Evolutionary conservation across 2,888 invertebrate genomes (phyloP).

Genomic region (Norana najaformis): DNA sequence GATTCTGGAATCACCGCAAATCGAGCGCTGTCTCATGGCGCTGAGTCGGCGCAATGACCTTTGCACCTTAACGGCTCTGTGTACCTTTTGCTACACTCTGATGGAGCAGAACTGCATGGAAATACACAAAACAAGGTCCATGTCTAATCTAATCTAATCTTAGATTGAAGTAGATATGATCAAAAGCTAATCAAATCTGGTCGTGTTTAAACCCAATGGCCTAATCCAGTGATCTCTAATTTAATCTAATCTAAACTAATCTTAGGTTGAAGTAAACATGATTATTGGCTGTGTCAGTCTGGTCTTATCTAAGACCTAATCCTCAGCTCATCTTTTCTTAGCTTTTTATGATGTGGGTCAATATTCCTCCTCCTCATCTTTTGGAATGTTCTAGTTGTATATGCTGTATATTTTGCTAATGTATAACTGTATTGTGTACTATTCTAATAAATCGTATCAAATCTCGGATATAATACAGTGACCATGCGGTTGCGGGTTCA

Average conservation of each 20-base stretch:
- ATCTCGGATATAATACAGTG: no score
- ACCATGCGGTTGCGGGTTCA: no score
- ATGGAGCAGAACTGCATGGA: conserved; percentile 80
- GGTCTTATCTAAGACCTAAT: no score
- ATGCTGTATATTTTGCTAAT: no score
- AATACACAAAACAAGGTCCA: conserved; percentile 81
- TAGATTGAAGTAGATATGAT: background rate
- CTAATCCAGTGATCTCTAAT: background rate
- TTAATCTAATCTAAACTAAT: background rate
- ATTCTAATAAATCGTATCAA: no score
- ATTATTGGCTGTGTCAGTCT: no score
- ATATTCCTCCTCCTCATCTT: no score
- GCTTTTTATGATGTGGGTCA: no score
- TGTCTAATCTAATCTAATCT: background rate
- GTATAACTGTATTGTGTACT: no score
- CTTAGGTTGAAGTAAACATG: no score
- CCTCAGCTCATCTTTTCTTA: no score
- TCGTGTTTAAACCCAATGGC: background rate
- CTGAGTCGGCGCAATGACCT: conserved; percentile 58
- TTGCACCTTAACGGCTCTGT: conserved; percentile 72
- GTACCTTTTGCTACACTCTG: conserved; percentile 81
- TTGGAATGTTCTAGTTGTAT: no score
- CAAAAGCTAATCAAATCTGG: background rate
- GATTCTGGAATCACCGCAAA: conserved; percentile 71
- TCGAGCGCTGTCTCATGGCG: conserved; percentile 67